Conservation (phyloP, 2,113 vertebrate genomes). For the Aramus guarauna region DNA sequence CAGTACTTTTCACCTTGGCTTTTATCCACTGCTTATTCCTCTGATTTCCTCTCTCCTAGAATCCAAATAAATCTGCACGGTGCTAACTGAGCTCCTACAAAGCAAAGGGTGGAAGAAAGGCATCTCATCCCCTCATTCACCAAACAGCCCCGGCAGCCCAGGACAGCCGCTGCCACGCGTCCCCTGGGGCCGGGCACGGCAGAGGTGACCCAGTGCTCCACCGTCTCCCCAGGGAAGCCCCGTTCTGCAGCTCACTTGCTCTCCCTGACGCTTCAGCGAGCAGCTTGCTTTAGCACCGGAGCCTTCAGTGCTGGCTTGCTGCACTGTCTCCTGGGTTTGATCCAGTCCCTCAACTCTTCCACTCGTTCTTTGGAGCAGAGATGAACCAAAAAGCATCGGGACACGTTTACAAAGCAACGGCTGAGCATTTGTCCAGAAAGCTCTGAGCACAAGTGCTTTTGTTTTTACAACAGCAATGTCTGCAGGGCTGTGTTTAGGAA, state of each 20-base stretch:
- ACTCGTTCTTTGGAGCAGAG: background rate
- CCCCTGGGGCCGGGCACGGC: rapidly evolving
- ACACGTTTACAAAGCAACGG: background rate
- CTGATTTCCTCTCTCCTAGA: background rate
- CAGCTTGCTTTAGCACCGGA: background rate
- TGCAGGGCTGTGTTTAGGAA: background rate
- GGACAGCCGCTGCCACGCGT: rapidly evolving
- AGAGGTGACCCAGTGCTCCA: rapidly evolving
- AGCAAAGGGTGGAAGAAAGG: background rate
- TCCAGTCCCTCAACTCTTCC: background rate
- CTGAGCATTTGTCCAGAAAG: background rate
- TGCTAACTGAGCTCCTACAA: background rate
- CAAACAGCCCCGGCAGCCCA: background rate
- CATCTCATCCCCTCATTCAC: background rate
- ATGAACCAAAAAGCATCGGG: background rate
- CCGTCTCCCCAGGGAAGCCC: background rate
- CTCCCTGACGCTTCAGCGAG: background rate
- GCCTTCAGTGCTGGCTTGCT: background rate
- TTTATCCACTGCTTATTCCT: conserved; percentile 10
- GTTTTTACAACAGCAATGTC: background rate
- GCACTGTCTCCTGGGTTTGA: background rate
- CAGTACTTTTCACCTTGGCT: conserved; percentile 28
- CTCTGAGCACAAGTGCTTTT: background rate
- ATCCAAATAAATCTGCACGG: background rate
- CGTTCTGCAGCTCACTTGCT: background rate